phyloP scores from a whole-genome alignment of 2,797 vertebrate genomes.

The Scyliorhinus canicula region DNA sequence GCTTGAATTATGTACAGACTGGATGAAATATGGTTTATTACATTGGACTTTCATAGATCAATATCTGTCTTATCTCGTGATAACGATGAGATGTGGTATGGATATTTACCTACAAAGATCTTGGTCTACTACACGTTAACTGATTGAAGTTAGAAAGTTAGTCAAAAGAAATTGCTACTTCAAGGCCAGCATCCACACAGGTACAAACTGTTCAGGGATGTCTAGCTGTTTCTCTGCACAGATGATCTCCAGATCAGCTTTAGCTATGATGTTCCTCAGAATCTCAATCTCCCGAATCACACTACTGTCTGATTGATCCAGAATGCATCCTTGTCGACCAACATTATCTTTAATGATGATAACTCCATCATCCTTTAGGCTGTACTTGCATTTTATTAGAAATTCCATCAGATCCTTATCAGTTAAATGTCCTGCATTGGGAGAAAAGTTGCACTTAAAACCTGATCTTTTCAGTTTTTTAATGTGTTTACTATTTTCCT shows the following conservation, averaged over 20 bases:
- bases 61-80: background rate
- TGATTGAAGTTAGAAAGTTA: background rate
- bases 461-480: background rate
- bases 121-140: background rate
- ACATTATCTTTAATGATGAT: conserved; percentile 92
- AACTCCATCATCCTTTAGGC: conserved; percentile 74
- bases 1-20: background rate
- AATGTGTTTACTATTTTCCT: background rate
- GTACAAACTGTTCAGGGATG: conserved; percentile 81
- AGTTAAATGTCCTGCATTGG: conserved; percentile 74
- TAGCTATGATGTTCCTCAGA: conserved; percentile 70
- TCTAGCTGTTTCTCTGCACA: conserved; percentile 71
- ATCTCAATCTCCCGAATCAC: conserved; percentile 85
- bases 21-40: background rate
- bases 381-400: conserved; percentile 72
- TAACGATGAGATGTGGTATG: background rate
- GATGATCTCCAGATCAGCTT: conserved; percentile 74
- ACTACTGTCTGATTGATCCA: conserved; percentile 83
- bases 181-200: conserved; percentile 89
- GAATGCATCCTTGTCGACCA: conserved; percentile 77
- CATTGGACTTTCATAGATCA: background rate
- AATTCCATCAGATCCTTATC: conserved; percentile 85
- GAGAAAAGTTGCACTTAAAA: conserved; percentile 32
- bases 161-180: conserved; percentile 46
- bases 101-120: background rate